These are phyloP conservation scores for Pogonus chalceus DNA, from an alignment of 1,140 invertebrate species.

Conservation along the genomic window DNA sequence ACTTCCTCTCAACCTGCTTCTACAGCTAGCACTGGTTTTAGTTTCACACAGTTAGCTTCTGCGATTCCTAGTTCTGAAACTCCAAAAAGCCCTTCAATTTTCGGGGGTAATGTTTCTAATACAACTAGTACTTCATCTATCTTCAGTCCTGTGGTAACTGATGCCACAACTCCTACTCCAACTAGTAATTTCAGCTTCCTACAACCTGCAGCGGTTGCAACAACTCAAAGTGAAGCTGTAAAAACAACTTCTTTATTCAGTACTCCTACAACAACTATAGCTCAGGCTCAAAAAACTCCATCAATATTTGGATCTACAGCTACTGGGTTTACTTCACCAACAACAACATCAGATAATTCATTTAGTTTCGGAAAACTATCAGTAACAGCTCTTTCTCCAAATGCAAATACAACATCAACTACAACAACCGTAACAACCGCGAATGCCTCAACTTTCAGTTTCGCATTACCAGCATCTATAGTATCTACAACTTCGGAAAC, in stretches of 20 bases:
- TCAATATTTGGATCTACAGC: background rate
- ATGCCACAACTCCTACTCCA: background rate
- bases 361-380: conserved; percentile 7
- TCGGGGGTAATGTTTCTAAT: background rate
- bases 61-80: background rate
- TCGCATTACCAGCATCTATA: conserved; percentile 8
- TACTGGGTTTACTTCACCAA: background rate
- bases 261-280: conserved; percentile 10
- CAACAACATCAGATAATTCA: background rate
- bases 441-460: background rate
- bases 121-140: background rate
- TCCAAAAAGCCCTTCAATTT: background rate
- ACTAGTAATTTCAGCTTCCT: background rate
- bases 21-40: conserved; percentile 1
- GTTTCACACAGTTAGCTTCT: conserved; percentile 8
- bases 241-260: conserved; percentile 15
- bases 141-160: background rate
- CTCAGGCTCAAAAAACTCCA: background rate
- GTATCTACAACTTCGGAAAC: conserved; percentile 12
- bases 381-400: background rate
- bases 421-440: background rate
- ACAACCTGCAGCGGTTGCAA: conserved; percentile 8
- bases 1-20: background rate
- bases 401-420: background rate
- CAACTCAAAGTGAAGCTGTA: conserved; percentile 6